Evolutionary conservation across 2,888 invertebrate species (phyloP).

Genomic region (Blera fallax): DNA sequence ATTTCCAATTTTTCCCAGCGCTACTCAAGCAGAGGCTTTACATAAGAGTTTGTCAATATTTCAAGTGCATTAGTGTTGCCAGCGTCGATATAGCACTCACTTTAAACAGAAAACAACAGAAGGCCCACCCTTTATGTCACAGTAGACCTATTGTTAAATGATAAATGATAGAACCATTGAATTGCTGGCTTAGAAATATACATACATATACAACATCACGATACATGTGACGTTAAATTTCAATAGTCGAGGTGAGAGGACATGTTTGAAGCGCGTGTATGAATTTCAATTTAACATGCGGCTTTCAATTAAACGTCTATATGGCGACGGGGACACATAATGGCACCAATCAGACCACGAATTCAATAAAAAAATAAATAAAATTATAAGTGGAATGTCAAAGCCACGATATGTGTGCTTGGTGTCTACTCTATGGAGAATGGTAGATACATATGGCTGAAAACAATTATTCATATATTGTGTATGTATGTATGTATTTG

Average conservation of each 20-base stretch:
- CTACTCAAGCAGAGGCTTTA: too few species aligned
- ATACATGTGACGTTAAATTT: background rate
- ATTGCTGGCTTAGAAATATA: too few species aligned
- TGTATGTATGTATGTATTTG: background rate
- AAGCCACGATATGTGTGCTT: background rate
- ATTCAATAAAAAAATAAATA: background rate
- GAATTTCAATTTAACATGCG: background rate
- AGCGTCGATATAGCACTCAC: too few species aligned
- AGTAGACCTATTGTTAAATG: too few species aligned
- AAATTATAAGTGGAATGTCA: background rate
- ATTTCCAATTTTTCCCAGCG: too few species aligned
- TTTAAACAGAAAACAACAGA: too few species aligned
- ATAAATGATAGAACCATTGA: too few species aligned
- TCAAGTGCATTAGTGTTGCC: too few species aligned
- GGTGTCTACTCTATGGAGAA: background rate
- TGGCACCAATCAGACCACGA: background rate
- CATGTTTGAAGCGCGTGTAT: background rate
- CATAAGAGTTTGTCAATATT: too few species aligned
- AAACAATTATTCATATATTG: background rate
- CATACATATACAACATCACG: too few species aligned
- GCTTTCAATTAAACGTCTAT: background rate
- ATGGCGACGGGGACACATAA: background rate
- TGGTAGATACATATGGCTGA: background rate
- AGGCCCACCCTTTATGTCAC: too few species aligned
- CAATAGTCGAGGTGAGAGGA: background rate